Base-by-base conservation (phyloP, 2,113 vertebrate species). In the Percina caprodes region DNA sequence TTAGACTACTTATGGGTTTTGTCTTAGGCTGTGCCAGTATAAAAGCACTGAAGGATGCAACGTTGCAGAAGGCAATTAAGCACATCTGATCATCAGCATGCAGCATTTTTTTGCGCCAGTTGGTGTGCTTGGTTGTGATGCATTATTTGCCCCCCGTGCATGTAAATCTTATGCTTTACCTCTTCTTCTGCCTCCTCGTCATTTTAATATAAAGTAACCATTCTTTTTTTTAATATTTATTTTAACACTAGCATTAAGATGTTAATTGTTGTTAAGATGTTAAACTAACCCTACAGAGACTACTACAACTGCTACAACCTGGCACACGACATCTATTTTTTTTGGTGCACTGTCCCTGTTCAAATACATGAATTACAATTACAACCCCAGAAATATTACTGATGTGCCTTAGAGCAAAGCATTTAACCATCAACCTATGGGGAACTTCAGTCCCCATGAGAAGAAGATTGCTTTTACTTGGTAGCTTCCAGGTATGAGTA, bases 51-150 rank as follows among this genome's bases (percentile, higher is more conserved):
- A 74, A 24, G 58, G 26, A 69, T 56, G 51, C 49, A 75, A 42
- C 19, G 74, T 54, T 58, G 39, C 62, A 76, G 39, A 69, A 56
- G 54, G 60, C 26, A 42, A 19, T 76, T 76, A 69, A 73, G 77
- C 51, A 16, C 12, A 79, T 88, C 65, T 74, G 83, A 86, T 74
- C 60, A 30, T 82, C 70, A 72, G 13, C 21, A 21, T 52, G 69
- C 46, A 16, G 55, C 51, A 7, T 49, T 65, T 67, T 55, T 14
- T 71, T 2, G 13, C 68, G 51, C 55, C 69, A 21, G 33, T 46
- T 54, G 69, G 7, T 42, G 54, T 11, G 46, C 55, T 55, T 11
- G 14, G 23, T 55, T 56, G 9, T 75, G 63, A 80, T 58, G 6
- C 59, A 76, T 76, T 35, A 68, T 72, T 69, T 55, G 23, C 39